Percentiles rank a stretch among this genome's conserved stretches.
Conservation (phyloP, 1,140 invertebrate genomes). For the Euschistus heros region DNA sequence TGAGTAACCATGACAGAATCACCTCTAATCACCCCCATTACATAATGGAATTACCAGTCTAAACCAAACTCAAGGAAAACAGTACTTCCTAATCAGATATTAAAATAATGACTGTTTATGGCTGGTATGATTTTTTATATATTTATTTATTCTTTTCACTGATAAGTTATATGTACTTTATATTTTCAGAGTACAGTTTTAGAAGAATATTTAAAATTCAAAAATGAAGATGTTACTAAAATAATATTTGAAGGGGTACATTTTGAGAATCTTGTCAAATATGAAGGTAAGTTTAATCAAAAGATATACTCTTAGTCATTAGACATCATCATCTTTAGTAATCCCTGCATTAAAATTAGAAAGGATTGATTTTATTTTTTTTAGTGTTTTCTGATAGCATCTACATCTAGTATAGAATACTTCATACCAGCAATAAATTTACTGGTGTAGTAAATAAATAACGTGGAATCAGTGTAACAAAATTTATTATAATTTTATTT, state of each 20-base stretch:
- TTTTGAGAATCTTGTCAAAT: conserved; percentile 10
- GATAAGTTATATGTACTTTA: neutral
- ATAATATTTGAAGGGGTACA: neutral
- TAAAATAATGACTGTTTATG: no score
- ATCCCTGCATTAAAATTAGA: neutral
- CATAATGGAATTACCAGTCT: no score
- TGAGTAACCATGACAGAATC: no score
- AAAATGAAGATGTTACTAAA: neutral
- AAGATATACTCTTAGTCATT: neutral
- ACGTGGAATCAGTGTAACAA: neutral
- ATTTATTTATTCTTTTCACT: no score
- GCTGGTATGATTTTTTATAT: no score
- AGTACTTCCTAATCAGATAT: no score
- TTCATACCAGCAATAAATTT: neutral
- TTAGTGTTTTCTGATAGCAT: neutral
- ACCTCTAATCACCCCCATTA: no score
- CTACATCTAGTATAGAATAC: no score
- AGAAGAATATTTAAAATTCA: neutral
- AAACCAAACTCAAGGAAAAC: no score
- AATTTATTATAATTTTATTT: no score
- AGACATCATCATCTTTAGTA: neutral
- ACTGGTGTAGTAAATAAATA: neutral
- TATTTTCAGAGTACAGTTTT: neutral
- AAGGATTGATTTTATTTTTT: neutral
- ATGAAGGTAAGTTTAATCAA: neutral